A percentile compares a stretch with the other conserved stretches of the same genome.
Conservation (phyloP, 2,888 invertebrate species). For the Watsonalla cultraria region DNA sequence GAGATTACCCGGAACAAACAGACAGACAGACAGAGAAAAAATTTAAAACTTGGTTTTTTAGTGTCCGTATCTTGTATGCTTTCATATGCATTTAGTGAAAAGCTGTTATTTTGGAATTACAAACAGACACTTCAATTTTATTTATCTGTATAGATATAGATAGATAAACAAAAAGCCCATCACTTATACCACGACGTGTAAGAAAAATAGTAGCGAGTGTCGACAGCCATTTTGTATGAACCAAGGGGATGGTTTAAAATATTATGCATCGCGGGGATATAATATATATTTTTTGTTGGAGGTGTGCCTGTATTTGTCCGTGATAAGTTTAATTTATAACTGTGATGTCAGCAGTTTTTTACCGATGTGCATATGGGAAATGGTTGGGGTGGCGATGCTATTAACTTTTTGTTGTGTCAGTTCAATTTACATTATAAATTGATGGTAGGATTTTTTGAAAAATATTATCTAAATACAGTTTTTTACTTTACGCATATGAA, state of each 20-base stretch:
- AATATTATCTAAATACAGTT: too few species aligned
- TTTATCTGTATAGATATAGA: too few species aligned
- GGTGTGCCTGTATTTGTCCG: slow-evolving; percentile 37
- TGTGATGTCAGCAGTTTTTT: slow-evolving; percentile 24
- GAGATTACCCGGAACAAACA: too few species aligned
- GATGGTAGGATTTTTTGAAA: background rate
- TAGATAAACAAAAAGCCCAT: slow-evolving; percentile 6
- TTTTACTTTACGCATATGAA: too few species aligned
- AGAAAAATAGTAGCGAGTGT: slow-evolving; percentile 72
- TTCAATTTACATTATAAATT: background rate
- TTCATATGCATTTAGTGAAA: too few species aligned
- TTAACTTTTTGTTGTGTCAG: background rate
- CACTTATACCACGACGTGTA: slow-evolving; percentile 30
- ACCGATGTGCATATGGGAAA: slow-evolving; percentile 16
- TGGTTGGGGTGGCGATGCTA: slow-evolving; percentile 4
- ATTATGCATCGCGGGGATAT: slow-evolving; percentile 58
- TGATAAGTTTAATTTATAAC: slow-evolving; percentile 56
- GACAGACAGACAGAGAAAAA: too few species aligned
- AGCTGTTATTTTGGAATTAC: too few species aligned
- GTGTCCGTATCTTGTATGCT: too few species aligned
- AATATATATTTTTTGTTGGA: slow-evolving; percentile 62
- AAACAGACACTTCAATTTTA: too few species aligned
- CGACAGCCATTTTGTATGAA: slow-evolving; percentile 74
- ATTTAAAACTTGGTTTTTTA: too few species aligned
- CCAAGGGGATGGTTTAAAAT: slow-evolving; percentile 73